Evolutionary conservation across 2,113 vertebrate species (phyloP).

Genomic region (Tragelaphus scriptus): DNA sequence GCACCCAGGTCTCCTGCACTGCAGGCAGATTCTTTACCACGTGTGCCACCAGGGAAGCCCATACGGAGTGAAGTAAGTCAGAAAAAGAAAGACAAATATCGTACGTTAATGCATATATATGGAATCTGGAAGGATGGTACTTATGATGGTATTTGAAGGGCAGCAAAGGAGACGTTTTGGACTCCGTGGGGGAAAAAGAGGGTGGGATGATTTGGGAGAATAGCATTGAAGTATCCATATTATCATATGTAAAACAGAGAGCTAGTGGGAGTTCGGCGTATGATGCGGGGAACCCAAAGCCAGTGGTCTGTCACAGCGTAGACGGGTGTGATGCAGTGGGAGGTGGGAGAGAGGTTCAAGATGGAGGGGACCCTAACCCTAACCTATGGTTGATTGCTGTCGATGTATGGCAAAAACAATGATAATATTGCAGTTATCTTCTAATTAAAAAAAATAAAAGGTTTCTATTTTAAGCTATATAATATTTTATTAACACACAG

Average conservation of each 20-base stretch:
- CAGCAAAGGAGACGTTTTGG: not conserved
- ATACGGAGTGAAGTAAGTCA: too few species aligned
- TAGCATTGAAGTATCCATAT: fast-evolving
- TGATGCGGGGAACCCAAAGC: too few species aligned
- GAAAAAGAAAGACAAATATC: not conserved
- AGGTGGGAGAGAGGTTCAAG: not conserved
- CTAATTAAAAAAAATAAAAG: not conserved
- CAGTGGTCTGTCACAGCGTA: too few species aligned
- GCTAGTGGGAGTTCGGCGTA: not conserved
- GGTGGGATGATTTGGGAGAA: not conserved
- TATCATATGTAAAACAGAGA: not conserved
- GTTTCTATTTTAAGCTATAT: not conserved
- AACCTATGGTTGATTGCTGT: not conserved
- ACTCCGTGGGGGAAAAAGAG: not conserved
- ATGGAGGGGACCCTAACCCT: not conserved
- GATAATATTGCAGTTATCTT: not conserved
- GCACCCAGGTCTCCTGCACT: too few species aligned
- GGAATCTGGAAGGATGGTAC: not conserved
- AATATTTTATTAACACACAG: not conserved
- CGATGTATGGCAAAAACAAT: not conserved
- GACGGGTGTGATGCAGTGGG: not conserved
- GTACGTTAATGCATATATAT: not conserved
- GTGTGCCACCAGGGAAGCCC: too few species aligned
- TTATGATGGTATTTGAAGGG: fast-evolving
- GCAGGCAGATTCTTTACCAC: not conserved